Evolutionary conservation across 2,113 vertebrate genomes (phyloP), one percentile per base, ranked within the genome.

Genomic region (Pseudolaguvia tuberculata): DNA sequence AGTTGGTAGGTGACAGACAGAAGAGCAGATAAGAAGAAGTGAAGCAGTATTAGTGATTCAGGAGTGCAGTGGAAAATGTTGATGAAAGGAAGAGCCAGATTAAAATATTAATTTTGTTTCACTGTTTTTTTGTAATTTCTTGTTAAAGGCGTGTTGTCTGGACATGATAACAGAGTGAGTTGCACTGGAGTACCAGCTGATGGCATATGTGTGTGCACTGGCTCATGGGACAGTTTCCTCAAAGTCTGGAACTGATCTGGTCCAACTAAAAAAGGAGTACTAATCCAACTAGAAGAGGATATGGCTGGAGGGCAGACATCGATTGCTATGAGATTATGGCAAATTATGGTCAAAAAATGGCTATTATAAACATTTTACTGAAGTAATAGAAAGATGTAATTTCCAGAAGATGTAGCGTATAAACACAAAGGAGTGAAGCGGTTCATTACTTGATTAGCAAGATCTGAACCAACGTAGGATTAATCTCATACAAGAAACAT

Each of bases 211-310:
- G 94, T 98, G 88, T 96, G 96, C 89, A 99, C 96, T 85, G 96
- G 96, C 77, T 99, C 96, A 85, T 99, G 96, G 96, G 96, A 99
- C 92, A 98, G 96, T 89, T 97, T 98, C 89, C 93, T 98, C 68
- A 92, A 92, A 84, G 86, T 92, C 72, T 92, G 91, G 91, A 92
- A 92, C 86, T 92, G 86, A 91, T 79, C 72, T 47, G 1, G 23
- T 70, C 31, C 25, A 20, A 35, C 21, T 15, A 50, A 25, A 62
- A 1, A 21, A n/a, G n/a, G n/a, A n/a, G n/a, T n/a, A n/a, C n/a
- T 74, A 72, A 47, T 70, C 13, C 20, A 7, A 70, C 27, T 45
- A 21, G 48, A 63, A 4, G 48, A 35, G 11, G 11, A 31, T 21
- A 47, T 35, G 53, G 31, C 15, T 67, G n/a, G 29, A 74, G 25